Evolutionary conservation across 2,888 invertebrate genomes (phyloP), one percentile per base, ranked within the genome.

Genomic region (Serrognathus titanus): DNA sequence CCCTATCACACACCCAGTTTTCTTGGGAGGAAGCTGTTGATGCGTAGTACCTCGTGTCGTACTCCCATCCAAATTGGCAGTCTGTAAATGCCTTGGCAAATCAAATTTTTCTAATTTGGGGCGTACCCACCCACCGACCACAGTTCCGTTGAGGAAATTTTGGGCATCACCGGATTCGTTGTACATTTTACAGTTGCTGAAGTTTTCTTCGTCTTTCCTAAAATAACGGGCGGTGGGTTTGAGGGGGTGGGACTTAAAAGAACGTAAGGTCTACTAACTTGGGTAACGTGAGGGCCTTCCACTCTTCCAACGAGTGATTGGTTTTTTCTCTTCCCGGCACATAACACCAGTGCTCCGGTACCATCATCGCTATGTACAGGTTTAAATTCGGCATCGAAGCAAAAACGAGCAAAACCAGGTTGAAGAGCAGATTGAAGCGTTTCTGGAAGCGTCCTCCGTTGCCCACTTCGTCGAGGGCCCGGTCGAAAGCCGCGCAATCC

Each of bases 261-360:
- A 1, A 16, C 16, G 16, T 16, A 16, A 16, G 16, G 16, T 7
- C 40, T 11, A 66, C 74, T 74, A 74, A 83, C 82, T 71, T 77
- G 37, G 84, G 84, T 64, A 84, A 67, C 9, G 82, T 81, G 8
- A 82, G 55, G 36, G 72, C 69, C 58, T 79, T 80, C 83, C 84
- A 84, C 60, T 81, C 70, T 5, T 78, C 76, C 8, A 75, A 10
- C 0, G 81, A 76, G 40, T 76, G 75, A 69, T 81, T 80, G 9
- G 79, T 79, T 3, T 60, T 59, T 45, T 80, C 77, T 48, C 78
- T 70, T 24, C 83, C 82, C 1, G 82, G 80, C 11, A 84, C 82
- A 49, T 74, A 71, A 62, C 85, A 85, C 82, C 82, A 83, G 69
- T 84, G 83, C 46, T 83, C 80, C 3, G 84, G 83, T 49, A 80